Evolutionary conservation across 1,140 invertebrate genomes (phyloP), one percentile per base, ranked within the genome.

Genomic region (Diachasmimorpha longicaudata): DNA sequence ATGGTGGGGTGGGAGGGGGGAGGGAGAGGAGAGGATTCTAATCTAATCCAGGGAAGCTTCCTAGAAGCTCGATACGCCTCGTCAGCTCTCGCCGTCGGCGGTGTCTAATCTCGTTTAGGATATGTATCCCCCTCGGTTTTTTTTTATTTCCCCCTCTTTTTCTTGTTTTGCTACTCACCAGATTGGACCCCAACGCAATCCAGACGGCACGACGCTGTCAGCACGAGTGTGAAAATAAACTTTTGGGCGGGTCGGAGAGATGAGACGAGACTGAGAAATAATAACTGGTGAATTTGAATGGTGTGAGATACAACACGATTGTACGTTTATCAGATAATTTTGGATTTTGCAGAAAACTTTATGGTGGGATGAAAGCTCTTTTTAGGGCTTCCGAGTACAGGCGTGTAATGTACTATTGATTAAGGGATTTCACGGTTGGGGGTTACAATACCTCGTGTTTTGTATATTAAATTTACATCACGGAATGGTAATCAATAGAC

Each of bases 1-100:
- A 11, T 11, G 39, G 39, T 4, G 9, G 39, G 0, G 67, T n/a
- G 44, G 44, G n/a, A 16, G 44, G 44, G 44, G 44, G 19, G 48
- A 42, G 13, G 2, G 1, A 10, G 39, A 10, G 9, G 39, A 3
- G 67, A n/a, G 67, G 36, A 42, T 42, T 69, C 67, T 42, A 69
- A 69, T 69, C 67, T 69, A 69, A 69, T 69, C 67, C 67, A 69
- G 36, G 39, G 36, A n/a, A 69, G 67, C 67, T 69, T 69, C 67
- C 67, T n/a, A 69, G 67, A 69, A 69, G 67, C 36, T 44, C 37
- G 67, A 69, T 69, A 69, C 36, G 67, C 67, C 67, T 69, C 67
- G 67, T 69, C 67, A 69, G 67, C 67, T 69, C 36, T 21, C 67
- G 36, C 19, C 36, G 39, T 37, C 36, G 67, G 67, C 39, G 36